These are phyloP conservation scores for Atlantisia rogersi DNA, from an alignment of 2,113 vertebrate genomes.

Conservation along the genomic window DNA sequence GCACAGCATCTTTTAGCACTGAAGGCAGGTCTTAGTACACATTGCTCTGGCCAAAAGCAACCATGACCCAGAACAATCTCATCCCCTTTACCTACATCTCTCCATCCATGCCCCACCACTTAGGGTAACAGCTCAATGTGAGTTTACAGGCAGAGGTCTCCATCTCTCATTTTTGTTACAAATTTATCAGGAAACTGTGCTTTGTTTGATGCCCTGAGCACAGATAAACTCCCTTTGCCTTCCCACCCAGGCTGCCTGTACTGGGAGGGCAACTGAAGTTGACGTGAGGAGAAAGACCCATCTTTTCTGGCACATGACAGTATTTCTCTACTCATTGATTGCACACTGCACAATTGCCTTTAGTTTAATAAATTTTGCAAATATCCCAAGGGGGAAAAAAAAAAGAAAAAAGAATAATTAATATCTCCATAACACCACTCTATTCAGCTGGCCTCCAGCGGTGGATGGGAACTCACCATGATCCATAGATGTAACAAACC, in stretches of 20 bases:
- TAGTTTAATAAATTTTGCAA: not conserved
- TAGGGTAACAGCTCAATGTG: not conserved
- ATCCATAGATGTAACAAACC: not conserved
- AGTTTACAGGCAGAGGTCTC: not conserved
- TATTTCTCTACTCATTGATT: not conserved
- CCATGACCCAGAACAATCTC: not conserved
- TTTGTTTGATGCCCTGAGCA: not conserved
- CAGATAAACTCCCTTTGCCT: not conserved
- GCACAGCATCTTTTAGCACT: not conserved
- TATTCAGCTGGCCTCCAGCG: not conserved
- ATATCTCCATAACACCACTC: not conserved
- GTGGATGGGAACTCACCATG: not conserved
- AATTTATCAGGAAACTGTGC: not conserved
- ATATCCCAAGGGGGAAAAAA: not conserved
- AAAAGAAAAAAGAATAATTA: not conserved
- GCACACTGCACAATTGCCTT: not conserved
- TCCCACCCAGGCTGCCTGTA: not conserved
- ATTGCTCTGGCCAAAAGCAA: fast-evolving
- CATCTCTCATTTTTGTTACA: not conserved
- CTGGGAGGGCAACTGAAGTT: not conserved
- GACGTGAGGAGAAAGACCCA: not conserved
- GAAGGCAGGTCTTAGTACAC: not conserved
- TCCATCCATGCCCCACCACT: not conserved
- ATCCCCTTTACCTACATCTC: not conserved
- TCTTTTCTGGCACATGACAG: not conserved